Evolutionary conservation across 2,888 invertebrate species (phyloP).

Genomic region (Trissonchulus latispiculum): DNA sequence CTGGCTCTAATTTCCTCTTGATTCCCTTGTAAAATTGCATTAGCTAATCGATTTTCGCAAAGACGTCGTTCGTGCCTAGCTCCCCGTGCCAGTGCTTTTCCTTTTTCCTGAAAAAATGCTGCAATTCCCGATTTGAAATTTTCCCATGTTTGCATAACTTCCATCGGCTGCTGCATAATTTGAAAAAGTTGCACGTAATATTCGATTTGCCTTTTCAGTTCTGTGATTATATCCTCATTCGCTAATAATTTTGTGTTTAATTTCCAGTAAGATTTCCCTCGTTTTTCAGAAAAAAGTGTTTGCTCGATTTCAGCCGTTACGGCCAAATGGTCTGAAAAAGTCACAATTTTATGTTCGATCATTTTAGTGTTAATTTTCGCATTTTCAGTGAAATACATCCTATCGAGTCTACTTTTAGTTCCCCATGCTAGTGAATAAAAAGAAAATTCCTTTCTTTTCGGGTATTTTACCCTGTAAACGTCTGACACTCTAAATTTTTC

Average conservation of each 20-base stretch:
- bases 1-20: no score
- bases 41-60: no score
- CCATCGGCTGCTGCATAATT: not conserved
- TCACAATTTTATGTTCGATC: no score
- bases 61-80: not conserved
- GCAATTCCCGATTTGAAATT: not conserved
- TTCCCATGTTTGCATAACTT: not conserved
- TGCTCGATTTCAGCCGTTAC: not conserved
- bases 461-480: no score
- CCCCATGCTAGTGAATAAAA: no score
- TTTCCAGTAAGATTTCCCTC: conserved; percentile 17
- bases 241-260: not conserved
- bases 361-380: no score
- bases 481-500: not conserved
- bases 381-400: not conserved
- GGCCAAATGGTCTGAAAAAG: not conserved
- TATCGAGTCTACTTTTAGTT: conserved; percentile 7
- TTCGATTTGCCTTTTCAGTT: not conserved
- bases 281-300: not conserved
- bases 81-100: not conserved
- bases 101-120: not conserved
- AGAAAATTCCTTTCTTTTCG: not conserved
- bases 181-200: not conserved
- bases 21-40: no score
- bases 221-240: not conserved